Percentiles rank a stretch among this genome's conserved stretches.
Evolutionary conservation across 2,113 vertebrate species (phyloP).

Genomic region (Alethe castanea): DNA sequence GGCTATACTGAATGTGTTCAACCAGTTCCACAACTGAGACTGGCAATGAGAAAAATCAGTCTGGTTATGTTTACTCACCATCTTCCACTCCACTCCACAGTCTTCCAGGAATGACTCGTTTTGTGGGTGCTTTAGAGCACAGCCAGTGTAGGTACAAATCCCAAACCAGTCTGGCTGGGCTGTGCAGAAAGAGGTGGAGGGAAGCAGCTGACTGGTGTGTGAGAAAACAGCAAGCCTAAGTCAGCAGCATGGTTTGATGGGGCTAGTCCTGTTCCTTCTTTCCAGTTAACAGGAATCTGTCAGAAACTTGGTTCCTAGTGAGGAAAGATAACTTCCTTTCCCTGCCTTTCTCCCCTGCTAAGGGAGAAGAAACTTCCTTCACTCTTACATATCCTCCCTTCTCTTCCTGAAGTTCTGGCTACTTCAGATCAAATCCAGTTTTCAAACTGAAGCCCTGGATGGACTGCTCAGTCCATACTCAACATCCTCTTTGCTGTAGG

Average conservation of each 20-base stretch:
- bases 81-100: background rate
- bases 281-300: background rate
- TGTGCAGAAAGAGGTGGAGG: background rate
- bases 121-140: background rate
- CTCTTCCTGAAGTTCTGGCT: background rate
- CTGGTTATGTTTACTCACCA: background rate
- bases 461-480: background rate
- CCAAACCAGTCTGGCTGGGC: slow-evolving; percentile 15
- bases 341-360: background rate
- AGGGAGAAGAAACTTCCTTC: background rate
- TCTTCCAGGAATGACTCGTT: background rate
- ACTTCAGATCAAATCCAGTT: background rate
- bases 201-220: background rate
- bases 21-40: background rate
- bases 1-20: background rate
- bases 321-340: background rate
- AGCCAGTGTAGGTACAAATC: background rate
- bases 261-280: background rate
- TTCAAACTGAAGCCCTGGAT: background rate
- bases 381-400: background rate
- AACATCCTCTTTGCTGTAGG: background rate
- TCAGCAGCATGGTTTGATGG: background rate
- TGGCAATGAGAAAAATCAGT: background rate
- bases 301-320: background rate
- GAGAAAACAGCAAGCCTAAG: background rate